Percentiles rank a stretch among this genome's conserved stretches.
Evolutionary conservation across 2,113 vertebrate genomes (phyloP).

Genomic region (Regulus satrapa): DNA sequence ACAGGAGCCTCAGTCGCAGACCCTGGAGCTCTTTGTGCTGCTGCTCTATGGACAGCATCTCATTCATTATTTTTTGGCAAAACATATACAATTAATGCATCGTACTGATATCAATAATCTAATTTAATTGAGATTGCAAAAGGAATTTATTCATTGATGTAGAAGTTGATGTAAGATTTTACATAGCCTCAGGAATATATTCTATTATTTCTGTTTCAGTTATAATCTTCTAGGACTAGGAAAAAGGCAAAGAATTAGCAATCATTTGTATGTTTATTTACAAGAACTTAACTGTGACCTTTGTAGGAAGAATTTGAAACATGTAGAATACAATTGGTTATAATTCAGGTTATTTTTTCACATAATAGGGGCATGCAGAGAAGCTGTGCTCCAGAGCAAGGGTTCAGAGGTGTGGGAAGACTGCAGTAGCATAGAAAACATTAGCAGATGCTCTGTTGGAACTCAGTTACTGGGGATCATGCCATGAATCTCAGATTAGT

Average conservation of each 20-base stretch:
- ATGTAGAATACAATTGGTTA: background rate
- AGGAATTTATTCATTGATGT: background rate
- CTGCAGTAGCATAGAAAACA: background rate
- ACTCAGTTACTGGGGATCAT: background rate
- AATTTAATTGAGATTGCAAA: background rate
- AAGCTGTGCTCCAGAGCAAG: background rate
- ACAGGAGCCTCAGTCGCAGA: background rate
- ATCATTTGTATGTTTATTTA: background rate
- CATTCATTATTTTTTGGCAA: background rate
- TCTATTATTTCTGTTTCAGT: background rate
- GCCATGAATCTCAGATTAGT: background rate
- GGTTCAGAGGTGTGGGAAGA: background rate
- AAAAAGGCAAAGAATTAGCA: background rate
- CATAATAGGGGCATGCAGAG: rapidly evolving
- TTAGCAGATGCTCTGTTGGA: background rate
- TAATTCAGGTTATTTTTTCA: background rate
- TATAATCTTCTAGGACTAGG: background rate
- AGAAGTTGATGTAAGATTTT: background rate
- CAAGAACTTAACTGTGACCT: background rate
- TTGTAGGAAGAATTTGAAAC: background rate
- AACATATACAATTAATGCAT: background rate
- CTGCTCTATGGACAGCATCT: background rate
- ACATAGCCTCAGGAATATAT: background rate
- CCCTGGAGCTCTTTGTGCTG: background rate
- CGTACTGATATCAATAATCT: background rate